phyloP scores from a whole-genome alignment of 2,113 vertebrate species.

The Oophaga pumilio region DNA sequence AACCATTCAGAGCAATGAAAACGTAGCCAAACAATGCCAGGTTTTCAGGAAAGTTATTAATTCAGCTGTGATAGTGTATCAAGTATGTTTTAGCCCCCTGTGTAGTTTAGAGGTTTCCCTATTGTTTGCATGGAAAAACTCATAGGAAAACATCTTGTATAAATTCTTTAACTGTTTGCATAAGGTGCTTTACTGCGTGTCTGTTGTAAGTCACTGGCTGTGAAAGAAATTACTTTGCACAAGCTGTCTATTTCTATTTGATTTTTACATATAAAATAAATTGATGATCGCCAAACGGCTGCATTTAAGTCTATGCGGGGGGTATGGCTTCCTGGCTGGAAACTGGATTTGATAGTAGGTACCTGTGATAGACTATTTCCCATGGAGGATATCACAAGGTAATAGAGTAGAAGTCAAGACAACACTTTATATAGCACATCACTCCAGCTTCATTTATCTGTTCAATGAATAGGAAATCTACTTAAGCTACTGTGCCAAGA shows the following conservation, averaged over 20 bases:
- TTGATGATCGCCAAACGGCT: slow-evolving; percentile 47
- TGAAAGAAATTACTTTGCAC: slow-evolving; percentile 59
- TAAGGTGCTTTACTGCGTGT: slow-evolving; percentile 24
- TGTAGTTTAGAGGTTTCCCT: slow-evolving; percentile 23
- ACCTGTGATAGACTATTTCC: slow-evolving; percentile 67
- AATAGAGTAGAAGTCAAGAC: slow-evolving; percentile 64
- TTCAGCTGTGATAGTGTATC: slow-evolving; percentile 49
- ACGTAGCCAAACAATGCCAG: slow-evolving; percentile 16
- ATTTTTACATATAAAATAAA: slow-evolving; percentile 63
- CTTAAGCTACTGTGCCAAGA: slow-evolving; percentile 68
- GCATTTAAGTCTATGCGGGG: slow-evolving; percentile 60
- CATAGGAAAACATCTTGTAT: slow-evolving; percentile 38
- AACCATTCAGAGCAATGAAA: background rate
- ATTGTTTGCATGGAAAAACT: slow-evolving; percentile 15
- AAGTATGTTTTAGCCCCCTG: slow-evolving; percentile 26
- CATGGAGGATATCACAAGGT: slow-evolving; percentile 62
- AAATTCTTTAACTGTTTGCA: slow-evolving; percentile 60
- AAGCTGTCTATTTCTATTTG: slow-evolving; percentile 49
- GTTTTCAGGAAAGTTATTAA: slow-evolving; percentile 14
- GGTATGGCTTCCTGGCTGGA: slow-evolving; percentile 63
- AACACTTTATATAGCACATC: slow-evolving; percentile 66
- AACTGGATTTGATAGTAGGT: slow-evolving; percentile 67
- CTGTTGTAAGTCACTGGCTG: slow-evolving; percentile 57
- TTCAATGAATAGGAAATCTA: slow-evolving; percentile 76
- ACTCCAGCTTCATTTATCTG: slow-evolving; percentile 73